phyloP scores from a whole-genome alignment of 1,140 invertebrate genomes.

The Hypothenemus hampei region DNA sequence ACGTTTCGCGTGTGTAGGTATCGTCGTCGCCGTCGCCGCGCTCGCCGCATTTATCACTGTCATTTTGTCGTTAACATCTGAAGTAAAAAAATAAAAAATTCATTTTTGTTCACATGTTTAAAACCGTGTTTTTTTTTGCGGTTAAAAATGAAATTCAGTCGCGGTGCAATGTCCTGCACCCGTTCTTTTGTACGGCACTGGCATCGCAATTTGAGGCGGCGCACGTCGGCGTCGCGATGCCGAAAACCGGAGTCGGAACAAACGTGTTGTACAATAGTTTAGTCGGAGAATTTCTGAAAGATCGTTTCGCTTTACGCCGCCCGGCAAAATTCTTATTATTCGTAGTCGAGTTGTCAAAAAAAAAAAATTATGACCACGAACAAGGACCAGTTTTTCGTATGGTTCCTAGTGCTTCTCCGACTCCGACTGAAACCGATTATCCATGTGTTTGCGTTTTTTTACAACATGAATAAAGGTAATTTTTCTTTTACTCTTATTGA shows the following conservation, averaged over 20 bases:
- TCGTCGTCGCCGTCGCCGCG: neutral
- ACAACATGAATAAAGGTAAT: conserved; percentile 16
- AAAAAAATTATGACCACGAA: no score
- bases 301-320: conserved; percentile 14
- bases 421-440: neutral
- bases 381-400: no score
- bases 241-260: conserved; percentile 20
- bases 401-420: conserved; percentile 12
- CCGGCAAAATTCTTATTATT: conserved; percentile 7
- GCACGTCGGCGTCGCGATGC: conserved; percentile 22
- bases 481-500: neutral
- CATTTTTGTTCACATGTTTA: neutral
- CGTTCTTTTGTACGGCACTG: conserved; percentile 14
- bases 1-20: neutral
- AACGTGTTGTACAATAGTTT: conserved; percentile 27
- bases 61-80: neutral
- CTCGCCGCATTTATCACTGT: neutral
- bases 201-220: conserved; percentile 16
- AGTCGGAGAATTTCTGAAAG: conserved; percentile 18
- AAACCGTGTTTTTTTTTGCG: neutral
- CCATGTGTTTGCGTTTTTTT: neutral
- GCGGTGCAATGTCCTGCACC: conserved; percentile 18
- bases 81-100: neutral
- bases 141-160: conserved; percentile 6
- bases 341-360: no score